Evolutionary conservation across 2,113 vertebrate genomes (phyloP).

Genomic region (Alectura lathami): DNA sequence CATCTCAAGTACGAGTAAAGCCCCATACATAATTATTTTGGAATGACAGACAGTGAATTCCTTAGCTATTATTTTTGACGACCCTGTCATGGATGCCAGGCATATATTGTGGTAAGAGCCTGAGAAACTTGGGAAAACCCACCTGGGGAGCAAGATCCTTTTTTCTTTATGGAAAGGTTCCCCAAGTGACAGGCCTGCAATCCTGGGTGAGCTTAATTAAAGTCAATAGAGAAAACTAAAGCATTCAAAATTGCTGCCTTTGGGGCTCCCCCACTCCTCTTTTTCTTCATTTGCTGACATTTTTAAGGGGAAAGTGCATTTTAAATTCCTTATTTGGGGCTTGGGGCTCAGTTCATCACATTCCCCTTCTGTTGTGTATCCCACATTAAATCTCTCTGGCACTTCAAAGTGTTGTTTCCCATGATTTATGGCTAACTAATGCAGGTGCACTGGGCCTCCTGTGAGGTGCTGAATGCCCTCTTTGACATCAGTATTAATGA

Average conservation of each 20-base stretch:
- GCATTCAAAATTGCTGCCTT: conserved; percentile 72
- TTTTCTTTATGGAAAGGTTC: conserved; percentile 76
- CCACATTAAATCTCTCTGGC: conserved; percentile 62
- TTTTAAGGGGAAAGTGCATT: conserved; percentile 71
- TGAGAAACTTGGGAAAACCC: conserved; percentile 76
- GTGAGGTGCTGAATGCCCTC: conserved; percentile 37
- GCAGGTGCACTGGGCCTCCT: conserved; percentile 61
- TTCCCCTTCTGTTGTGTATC: conserved; percentile 63
- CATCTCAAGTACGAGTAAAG: conserved; percentile 69
- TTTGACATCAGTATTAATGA: conserved; percentile 34
- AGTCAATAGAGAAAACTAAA: conserved; percentile 77
- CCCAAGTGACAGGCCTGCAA: conserved; percentile 79
- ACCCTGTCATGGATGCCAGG: conserved; percentile 80
- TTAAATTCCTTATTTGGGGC: conserved; percentile 65
- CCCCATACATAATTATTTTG: conserved; percentile 79
- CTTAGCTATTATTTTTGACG: conserved; percentile 84
- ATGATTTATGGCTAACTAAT: conserved; percentile 68
- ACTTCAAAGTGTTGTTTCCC: conserved; percentile 63
- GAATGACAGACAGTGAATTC: conserved; percentile 82
- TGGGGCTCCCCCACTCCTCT: conserved; percentile 63
- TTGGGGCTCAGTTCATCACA: conserved; percentile 63
- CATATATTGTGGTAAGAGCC: conserved; percentile 73
- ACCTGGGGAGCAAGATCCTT: conserved; percentile 78
- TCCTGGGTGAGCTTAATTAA: conserved; percentile 81
- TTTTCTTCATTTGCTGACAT: conserved; percentile 72